Conservation (phyloP, 2,888 invertebrate genomes). For the Phania funesta region DNA sequence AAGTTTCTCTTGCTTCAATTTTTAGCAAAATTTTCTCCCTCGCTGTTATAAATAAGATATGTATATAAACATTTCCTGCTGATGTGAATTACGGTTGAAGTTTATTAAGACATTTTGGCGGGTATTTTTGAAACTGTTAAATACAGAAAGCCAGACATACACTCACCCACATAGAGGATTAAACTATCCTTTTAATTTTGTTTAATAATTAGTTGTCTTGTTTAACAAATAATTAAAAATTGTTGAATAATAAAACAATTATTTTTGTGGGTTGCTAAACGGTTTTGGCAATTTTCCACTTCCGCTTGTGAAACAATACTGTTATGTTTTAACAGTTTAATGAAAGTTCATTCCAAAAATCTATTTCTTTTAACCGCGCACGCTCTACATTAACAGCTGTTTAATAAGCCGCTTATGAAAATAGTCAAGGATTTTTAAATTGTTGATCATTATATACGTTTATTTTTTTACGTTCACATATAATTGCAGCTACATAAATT, state of each 20-base stretch:
- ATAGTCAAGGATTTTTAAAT: slow-evolving; percentile 51
- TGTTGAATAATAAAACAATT: not conserved
- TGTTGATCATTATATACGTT: slow-evolving; percentile 20
- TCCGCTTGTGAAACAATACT: slow-evolving; percentile 9
- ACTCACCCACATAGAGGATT: not conserved
- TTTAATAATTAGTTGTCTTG: not conserved
- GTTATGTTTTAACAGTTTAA: slow-evolving; percentile 33
- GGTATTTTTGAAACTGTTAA: slow-evolving; percentile 17
- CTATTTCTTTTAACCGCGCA: slow-evolving; percentile 19
- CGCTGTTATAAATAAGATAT: slow-evolving; percentile 37
- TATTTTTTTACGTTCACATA: not conserved
- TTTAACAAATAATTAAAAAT: not conserved
- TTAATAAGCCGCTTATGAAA: slow-evolving; percentile 54
- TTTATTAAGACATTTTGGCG: slow-evolving; percentile 58
- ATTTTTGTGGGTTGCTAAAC: not conserved
- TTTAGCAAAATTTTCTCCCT: slow-evolving; percentile 42
- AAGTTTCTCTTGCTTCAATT: not conserved
- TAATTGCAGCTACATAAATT: not conserved
- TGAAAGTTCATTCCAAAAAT: not conserved
- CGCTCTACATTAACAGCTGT: slow-evolving; percentile 46
- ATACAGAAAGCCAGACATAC: not conserved
- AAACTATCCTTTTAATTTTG: not conserved
- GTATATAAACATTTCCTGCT: slow-evolving; percentile 36
- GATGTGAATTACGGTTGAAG: slow-evolving; percentile 17
- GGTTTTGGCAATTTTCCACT: slow-evolving; percentile 1